Base-by-base conservation (phyloP, 2,797 vertebrate genomes). In the Tokudaia muenninki region DNA sequence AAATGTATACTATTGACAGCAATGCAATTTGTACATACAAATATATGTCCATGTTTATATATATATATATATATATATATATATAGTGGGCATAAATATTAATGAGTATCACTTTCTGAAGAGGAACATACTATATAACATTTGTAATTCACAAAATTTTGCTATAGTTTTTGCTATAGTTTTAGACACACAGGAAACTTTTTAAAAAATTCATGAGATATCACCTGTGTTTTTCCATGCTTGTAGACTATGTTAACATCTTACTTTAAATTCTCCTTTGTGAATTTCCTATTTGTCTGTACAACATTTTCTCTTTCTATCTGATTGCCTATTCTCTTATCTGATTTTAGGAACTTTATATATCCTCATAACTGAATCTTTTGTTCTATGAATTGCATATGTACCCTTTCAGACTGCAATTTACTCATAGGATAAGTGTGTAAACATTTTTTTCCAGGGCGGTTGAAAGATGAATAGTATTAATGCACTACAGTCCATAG, bases 81-180 rank as follows among this genome's bases (percentile, higher is more conserved):
- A 3, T 63, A 4, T 55, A 65, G 7, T 19, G 7, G 6, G 55
- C 37, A 86, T 3, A 24, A 88, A 92, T 92, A 22, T 26, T 70
- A 17, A 50, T 22, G 50, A 55, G 5, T 61, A 13, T 31, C 70
- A 47, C 82, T 92, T 96, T 94, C 55, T 91, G 34, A 93, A 95
- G 34, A 87, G 6, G 59, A 24, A 26, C 37, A 12, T 63, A 34
- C 50, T 75, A 3, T 70, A 26, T 17, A 31, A 55, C 4, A 81
- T 37, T 24, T n/a, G 52, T 2, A 74, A 17, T 52, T 89, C 50
- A 65, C 12, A 44, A 34, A 44, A 44, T n/a, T n/a, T n/a, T n/a
- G n/a, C n/a, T n/a, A n/a, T n/a, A n/a, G n/a, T n/a, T 22, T 37
- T 59, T 52, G 84, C 83, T 75, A 59, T 3, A 81, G n/a, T 31